These are phyloP conservation scores for Rhabdomys pumilio DNA, from an alignment of 2,797 vertebrate species.

Conservation along the genomic window DNA sequence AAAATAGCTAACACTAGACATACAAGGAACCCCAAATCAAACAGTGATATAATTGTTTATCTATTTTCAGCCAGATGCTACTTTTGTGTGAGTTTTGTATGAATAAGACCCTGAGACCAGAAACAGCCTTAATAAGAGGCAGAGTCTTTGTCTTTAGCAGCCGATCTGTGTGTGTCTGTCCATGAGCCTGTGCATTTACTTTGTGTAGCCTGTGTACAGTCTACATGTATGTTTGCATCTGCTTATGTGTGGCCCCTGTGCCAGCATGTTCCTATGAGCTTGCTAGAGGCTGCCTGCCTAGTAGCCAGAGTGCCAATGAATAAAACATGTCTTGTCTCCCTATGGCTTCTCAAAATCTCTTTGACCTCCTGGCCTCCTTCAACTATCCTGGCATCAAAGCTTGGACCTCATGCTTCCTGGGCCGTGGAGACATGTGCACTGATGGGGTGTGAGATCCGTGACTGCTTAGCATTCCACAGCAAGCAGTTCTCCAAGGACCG, in stretches of 20 bases:
- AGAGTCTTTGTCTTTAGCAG: neutral
- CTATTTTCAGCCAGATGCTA: neutral
- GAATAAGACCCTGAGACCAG: neutral
- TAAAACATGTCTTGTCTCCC: conserved; percentile 9
- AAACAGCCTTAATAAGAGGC: neutral
- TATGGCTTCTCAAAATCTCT: neutral
- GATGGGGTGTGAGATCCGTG: neutral
- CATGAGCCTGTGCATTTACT: neutral
- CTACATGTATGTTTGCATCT: neutral
- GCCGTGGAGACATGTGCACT: neutral
- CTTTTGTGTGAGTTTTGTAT: neutral
- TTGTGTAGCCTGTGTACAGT: neutral
- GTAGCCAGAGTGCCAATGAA: neutral
- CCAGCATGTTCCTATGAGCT: neutral
- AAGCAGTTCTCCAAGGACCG: neutral
- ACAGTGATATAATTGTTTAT: neutral
- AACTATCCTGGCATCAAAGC: neutral
- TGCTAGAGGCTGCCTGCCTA: neutral
- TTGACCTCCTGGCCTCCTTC: neutral
- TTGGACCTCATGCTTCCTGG: neutral
- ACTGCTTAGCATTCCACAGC: conserved; percentile 15
- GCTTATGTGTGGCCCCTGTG: neutral
- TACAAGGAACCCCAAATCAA: neutral
- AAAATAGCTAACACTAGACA: neutral
- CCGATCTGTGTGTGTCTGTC: neutral